These are phyloP conservation scores for Lepidocyrtoides sp. DNA, from an alignment of 2,888 invertebrate genomes.

Conservation along the genomic window DNA sequence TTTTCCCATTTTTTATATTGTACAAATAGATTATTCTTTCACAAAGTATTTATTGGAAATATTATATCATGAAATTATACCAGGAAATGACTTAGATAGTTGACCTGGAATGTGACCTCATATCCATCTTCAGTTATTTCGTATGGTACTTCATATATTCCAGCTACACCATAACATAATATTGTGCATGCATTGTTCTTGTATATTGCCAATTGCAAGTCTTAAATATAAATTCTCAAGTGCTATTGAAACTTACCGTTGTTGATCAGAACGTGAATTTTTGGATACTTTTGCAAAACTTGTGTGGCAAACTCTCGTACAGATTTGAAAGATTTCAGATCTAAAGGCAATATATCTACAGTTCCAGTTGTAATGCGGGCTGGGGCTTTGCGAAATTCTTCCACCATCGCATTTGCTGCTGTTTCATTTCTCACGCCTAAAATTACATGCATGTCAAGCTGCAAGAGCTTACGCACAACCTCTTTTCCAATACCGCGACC, in stretches of 20 bases:
- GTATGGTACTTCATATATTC: conserved; percentile 95
- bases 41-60: too few relatives aligned
- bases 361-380: conserved; percentile 89
- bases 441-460: conserved; percentile 92
- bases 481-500: conserved; percentile 94
- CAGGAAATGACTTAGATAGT: conserved; percentile 95
- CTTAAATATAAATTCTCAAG: too few relatives aligned
- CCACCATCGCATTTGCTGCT: conserved; percentile 88
- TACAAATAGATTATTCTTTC: too few relatives aligned
- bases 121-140: conserved; percentile 93
- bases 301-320: conserved; percentile 91
- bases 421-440: conserved; percentile 92
- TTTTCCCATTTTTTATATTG: too few relatives aligned
- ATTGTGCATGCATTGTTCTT: not conserved
- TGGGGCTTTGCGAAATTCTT: conserved; percentile 87
- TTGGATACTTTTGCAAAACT: conserved; percentile 90
- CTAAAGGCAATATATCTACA: conserved; percentile 90
- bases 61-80: too few relatives aligned
- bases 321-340: conserved; percentile 92
- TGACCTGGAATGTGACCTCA: conserved; percentile 95
- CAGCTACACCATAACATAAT: conserved; percentile 89
- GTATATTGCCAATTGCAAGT: not conserved
- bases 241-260: conserved; percentile 89
- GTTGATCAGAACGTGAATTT: conserved; percentile 92
- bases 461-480: conserved; percentile 92